Conservation (phyloP, 2,113 vertebrate genomes). For the Gymnobelideus leadbeateri region DNA sequence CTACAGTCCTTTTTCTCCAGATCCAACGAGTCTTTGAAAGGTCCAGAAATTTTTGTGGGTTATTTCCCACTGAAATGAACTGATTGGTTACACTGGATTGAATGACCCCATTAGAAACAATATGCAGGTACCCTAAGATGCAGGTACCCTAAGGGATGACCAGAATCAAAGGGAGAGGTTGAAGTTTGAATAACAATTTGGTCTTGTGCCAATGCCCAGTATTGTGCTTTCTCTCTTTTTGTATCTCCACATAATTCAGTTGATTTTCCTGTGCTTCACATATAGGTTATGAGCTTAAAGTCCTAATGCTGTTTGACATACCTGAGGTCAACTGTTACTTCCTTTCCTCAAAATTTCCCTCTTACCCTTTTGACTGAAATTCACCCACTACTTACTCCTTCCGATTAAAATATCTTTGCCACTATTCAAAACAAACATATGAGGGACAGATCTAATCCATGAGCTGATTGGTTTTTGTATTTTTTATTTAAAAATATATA, state of each 20-base stretch:
- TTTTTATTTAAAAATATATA: neutral
- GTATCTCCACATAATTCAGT: neutral
- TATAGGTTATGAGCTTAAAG: neutral
- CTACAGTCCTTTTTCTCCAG: neutral
- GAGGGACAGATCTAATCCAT: neutral
- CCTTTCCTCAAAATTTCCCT: neutral
- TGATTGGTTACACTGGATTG: constrained; percentile 16
- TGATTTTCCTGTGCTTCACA: neutral
- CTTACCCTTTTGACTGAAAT: neutral
- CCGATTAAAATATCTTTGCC: neutral
- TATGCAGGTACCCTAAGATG: neutral
- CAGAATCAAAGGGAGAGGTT: constrained; percentile 26
- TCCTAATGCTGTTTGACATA: neutral
- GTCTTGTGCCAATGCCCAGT: constrained; percentile 26
- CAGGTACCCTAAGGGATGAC: neutral
- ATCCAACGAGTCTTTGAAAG: constrained; percentile 25
- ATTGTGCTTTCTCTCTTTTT: constrained; percentile 28
- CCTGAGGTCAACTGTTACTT: neutral
- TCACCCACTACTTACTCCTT: neutral
- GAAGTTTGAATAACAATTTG: constrained; percentile 31
- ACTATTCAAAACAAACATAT: neutral
- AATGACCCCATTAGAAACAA: neutral
- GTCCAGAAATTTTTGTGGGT: constrained; percentile 35
- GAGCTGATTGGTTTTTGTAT: neutral
- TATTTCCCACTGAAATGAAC: neutral